A percentile compares a stretch with the other conserved stretches of the same genome.
phyloP scores from a whole-genome alignment of 1,140 invertebrate species.

The Drosophila repletoides region DNA sequence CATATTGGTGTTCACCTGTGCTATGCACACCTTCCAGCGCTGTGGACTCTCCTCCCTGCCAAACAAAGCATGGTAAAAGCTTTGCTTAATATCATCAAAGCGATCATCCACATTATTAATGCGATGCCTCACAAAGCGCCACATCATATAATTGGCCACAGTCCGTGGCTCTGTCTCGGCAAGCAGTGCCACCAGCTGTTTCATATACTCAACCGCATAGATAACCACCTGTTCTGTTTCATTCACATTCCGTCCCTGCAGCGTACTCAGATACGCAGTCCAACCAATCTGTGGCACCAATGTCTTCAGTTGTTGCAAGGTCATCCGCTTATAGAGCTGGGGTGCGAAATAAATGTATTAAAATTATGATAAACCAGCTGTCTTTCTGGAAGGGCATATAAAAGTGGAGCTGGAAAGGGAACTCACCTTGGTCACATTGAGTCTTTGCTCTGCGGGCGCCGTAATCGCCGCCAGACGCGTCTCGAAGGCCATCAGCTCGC shows the following conservation, averaged over 20 bases:
- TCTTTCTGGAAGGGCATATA: not conserved
- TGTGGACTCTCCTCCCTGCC: slow-evolving; percentile 91
- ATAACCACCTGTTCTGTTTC: slow-evolving; percentile 77
- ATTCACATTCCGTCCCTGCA: slow-evolving; percentile 89
- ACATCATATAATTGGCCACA: slow-evolving; percentile 89
- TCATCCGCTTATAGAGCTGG: slow-evolving; percentile 89
- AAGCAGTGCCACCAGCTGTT: slow-evolving; percentile 82
- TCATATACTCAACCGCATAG: slow-evolving; percentile 83
- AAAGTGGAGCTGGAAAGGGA: not conserved
- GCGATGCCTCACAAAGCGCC: slow-evolving; percentile 93
- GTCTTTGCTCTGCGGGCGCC: slow-evolving; percentile 89
- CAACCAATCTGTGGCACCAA: slow-evolving; percentile 91
- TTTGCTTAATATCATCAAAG: slow-evolving; percentile 88
- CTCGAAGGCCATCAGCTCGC: slow-evolving; percentile 92
- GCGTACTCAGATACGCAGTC: slow-evolving; percentile 88
- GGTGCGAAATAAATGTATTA: not conserved
- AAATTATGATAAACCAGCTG: not conserved
- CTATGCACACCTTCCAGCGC: slow-evolving; percentile 95
- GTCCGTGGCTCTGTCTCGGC: slow-evolving; percentile 82
- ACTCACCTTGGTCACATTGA: slow-evolving; percentile 85
- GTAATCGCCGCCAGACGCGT: slow-evolving; percentile 85
- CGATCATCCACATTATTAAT: slow-evolving; percentile 93
- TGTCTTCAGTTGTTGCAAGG: slow-evolving; percentile 86
- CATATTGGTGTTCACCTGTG: slow-evolving; percentile 91
- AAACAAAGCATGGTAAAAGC: slow-evolving; percentile 88